These are phyloP conservation scores for Myotis myotis DNA, from an alignment of 2,797 vertebrate species.

Conservation along the genomic window DNA sequence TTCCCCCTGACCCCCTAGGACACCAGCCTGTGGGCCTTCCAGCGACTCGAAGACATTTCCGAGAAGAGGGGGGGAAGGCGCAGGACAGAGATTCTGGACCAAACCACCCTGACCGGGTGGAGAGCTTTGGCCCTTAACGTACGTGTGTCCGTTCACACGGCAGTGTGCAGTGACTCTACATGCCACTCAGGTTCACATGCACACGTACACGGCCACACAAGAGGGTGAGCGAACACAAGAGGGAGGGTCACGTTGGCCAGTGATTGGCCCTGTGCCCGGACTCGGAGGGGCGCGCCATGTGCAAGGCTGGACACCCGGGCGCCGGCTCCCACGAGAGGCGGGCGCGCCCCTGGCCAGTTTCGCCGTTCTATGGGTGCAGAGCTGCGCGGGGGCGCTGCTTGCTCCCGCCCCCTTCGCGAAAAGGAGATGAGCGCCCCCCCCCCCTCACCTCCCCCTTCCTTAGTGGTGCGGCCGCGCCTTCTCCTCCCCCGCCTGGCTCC, in stretches of 20 bases:
- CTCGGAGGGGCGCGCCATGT: slow-evolving; percentile 15
- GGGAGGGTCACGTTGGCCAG: background rate
- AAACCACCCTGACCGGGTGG: slow-evolving; percentile 41
- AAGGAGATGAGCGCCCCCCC: background rate
- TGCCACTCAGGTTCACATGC: slow-evolving; percentile 2
- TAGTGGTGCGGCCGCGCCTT: slow-evolving; percentile 60
- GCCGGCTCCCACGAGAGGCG: background rate
- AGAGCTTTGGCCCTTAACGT: background rate
- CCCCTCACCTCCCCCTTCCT: background rate
- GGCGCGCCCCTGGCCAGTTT: background rate
- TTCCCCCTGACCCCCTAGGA: background rate
- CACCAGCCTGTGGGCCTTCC: background rate
- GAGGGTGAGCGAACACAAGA: background rate
- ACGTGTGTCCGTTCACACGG: background rate
- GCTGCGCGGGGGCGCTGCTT: background rate
- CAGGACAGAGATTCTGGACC: background rate
- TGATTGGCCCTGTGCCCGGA: background rate
- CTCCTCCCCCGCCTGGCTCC: slow-evolving; percentile 67
- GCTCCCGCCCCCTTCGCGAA: background rate
- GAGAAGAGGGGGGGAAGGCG: background rate
- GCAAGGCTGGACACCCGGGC: background rate
- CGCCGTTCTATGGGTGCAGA: background rate
- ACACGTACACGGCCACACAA: background rate
- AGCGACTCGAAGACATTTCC: background rate
- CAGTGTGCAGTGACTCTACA: slow-evolving; percentile 29